phyloP scores from a whole-genome alignment of 35 echinoderm and acorn worm species.

The Lytechinus variegatus region DNA sequence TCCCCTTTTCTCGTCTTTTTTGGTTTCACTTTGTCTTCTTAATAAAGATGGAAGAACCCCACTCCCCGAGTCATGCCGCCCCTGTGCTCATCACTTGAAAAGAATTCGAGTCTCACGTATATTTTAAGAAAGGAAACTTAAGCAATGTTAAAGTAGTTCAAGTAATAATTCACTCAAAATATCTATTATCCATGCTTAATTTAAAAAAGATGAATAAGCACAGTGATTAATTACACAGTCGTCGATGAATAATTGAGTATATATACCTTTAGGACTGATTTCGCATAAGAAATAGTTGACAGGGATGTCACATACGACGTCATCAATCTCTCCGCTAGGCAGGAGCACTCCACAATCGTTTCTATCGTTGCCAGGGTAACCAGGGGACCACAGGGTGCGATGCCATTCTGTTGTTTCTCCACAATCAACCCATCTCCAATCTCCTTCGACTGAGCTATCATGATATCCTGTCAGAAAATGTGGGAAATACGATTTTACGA shows the following conservation, averaged over 20 bases:
- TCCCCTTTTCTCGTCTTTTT: too few relatives aligned
- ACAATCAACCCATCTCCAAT: conserved; percentile 87
- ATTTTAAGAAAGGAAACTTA: too few relatives aligned
- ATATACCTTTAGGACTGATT: conserved; percentile 33
- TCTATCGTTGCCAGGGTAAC: conserved; percentile 62
- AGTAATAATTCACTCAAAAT: too few relatives aligned
- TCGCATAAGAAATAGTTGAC: conserved; percentile 45
- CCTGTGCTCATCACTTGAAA: too few relatives aligned
- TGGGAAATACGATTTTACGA: too few relatives aligned
- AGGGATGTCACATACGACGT: conserved; percentile 22
- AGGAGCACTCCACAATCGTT: conserved; percentile 69
- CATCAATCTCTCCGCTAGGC: conserved; percentile 3
- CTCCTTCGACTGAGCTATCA: conserved; percentile 73
- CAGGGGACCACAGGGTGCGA: conserved; percentile 61
- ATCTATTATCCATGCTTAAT: too few relatives aligned
- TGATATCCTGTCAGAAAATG: conserved; percentile 58
- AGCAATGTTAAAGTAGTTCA: too few relatives aligned
- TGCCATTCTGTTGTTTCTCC: conserved; percentile 62
- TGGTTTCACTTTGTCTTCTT: too few relatives aligned
- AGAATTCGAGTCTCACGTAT: too few relatives aligned
- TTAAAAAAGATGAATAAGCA: too few relatives aligned
- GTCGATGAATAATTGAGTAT: neutral
- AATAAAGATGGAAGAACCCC: too few relatives aligned
- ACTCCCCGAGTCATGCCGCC: too few relatives aligned
- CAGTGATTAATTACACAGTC: neutral